Conservation (phyloP, 2,113 vertebrate genomes). For the Melanocharis versteri region DNA sequence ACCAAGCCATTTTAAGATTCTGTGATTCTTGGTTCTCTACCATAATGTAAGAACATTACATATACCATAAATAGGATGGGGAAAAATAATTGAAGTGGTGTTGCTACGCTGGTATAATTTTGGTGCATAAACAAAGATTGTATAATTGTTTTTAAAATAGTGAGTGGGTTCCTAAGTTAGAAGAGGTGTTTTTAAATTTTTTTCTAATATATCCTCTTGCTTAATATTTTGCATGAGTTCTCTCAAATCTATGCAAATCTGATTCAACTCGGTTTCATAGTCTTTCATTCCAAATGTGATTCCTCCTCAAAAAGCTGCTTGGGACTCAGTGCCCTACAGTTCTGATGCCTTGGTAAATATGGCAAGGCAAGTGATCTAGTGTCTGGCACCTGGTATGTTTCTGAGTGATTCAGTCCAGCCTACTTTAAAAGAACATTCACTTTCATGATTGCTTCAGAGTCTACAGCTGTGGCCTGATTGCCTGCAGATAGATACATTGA, state of each 20-base stretch:
- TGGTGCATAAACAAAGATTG: background rate
- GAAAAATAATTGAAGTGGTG: background rate
- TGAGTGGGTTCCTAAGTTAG: background rate
- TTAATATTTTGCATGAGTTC: background rate
- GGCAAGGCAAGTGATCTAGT: background rate
- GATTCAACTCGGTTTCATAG: background rate
- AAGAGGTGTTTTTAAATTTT: background rate
- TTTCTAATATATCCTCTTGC: background rate
- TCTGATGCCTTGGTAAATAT: background rate
- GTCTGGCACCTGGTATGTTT: background rate
- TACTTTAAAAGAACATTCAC: background rate
- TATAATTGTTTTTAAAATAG: background rate
- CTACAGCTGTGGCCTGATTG: background rate
- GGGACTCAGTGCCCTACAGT: background rate
- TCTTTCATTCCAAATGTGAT: background rate
- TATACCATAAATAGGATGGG: background rate
- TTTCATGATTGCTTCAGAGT: background rate
- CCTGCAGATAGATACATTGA: background rate
- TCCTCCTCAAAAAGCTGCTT: background rate
- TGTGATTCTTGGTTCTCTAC: background rate
- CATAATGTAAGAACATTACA: background rate
- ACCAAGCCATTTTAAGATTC: background rate
- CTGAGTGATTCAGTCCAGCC: background rate
- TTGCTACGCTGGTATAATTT: background rate
- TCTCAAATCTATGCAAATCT: background rate